Conservation (phyloP, 2,797 vertebrate genomes). For the Toxotes lorentzi region DNA sequence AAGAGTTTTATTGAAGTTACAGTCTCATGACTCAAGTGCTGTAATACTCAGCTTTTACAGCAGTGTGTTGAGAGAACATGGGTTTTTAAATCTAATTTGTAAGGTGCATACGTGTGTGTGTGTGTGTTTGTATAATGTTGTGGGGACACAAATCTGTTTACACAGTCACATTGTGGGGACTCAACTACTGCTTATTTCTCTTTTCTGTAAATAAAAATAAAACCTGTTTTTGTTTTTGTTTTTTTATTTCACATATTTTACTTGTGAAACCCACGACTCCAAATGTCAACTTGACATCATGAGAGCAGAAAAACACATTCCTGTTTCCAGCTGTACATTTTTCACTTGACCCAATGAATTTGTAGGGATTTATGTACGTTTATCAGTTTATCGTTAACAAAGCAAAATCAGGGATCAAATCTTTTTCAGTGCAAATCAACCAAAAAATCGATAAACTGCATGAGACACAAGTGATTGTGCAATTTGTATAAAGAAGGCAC, state of each 20-base stretch:
- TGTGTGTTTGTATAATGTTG: background rate
- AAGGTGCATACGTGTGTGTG: slow-evolving; percentile 1
- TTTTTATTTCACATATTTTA: background rate
- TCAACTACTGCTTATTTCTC: background rate
- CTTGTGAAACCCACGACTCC: no score
- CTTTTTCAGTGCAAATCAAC: background rate
- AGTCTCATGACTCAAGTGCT: slow-evolving; percentile 44
- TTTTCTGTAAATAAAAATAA: background rate
- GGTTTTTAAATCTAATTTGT: slow-evolving; percentile 43
- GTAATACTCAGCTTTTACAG: slow-evolving; percentile 33
- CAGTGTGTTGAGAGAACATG: slow-evolving; percentile 40
- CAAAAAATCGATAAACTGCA: background rate
- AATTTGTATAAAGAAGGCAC: background rate
- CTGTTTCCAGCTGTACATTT: background rate
- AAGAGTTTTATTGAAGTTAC: slow-evolving; percentile 64
- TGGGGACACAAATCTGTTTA: background rate
- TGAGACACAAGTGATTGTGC: background rate
- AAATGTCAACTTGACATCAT: background rate
- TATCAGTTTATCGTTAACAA: background rate
- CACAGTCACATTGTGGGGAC: background rate
- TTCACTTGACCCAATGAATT: background rate
- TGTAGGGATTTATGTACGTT: no score
- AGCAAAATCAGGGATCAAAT: background rate
- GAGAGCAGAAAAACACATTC: background rate
- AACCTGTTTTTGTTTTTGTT: no score